Evolutionary conservation across 2,797 vertebrate species (phyloP).

Genomic region (Chromobotia macracanthus): DNA sequence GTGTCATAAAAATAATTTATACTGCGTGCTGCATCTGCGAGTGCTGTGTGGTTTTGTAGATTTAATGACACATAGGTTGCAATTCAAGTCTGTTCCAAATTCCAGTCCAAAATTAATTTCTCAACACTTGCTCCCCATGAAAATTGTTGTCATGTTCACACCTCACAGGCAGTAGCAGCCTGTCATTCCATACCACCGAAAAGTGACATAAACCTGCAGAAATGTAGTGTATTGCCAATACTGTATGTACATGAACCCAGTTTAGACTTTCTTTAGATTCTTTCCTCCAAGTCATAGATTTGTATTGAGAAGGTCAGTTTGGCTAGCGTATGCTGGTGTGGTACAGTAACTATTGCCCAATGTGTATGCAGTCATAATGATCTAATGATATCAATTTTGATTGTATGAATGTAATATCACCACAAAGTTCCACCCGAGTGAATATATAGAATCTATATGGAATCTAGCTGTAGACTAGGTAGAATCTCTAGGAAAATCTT

Average conservation of each 20-base stretch:
- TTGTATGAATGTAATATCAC: too few species aligned
- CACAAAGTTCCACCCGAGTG: too few species aligned
- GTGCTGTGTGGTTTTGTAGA: constrained; percentile 11
- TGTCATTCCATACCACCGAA: constrained; percentile 13
- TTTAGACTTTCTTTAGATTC: too few species aligned
- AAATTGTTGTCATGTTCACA: constrained; percentile 4
- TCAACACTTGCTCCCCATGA: not conserved
- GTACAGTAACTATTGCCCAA: too few species aligned
- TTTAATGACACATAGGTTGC: constrained; percentile 27
- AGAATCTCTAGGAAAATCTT: too few species aligned
- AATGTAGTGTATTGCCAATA: not conserved
- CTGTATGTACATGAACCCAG: not conserved
- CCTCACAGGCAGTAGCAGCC: not conserved
- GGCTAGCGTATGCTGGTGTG: too few species aligned
- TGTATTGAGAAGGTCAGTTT: too few species aligned
- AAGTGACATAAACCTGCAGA: not conserved
- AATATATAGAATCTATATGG: too few species aligned
- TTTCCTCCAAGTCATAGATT: too few species aligned
- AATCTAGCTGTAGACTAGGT: too few species aligned
- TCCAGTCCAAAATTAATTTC: not conserved
- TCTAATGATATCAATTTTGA: too few species aligned
- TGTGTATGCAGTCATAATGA: too few species aligned
- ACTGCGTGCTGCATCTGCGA: not conserved
- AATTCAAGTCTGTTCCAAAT: constrained; percentile 18
- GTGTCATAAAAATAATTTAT: not conserved